Conservation (phyloP, 30 jellyfish, hydroid and myxozoan genomes). For the Pelagia noctiluca region DNA sequence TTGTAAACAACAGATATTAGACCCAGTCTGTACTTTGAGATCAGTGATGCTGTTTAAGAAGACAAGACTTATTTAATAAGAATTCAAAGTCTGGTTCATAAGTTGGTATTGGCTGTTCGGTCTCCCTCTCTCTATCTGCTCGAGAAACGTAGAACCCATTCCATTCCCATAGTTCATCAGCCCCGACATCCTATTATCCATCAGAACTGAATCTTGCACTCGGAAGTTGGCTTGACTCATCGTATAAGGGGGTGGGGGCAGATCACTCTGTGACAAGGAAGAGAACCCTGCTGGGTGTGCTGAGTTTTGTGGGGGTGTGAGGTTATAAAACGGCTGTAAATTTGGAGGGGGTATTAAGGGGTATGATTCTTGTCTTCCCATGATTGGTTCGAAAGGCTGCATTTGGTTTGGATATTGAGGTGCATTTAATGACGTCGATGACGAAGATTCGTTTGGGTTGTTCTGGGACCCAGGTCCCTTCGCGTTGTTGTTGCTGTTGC, state of each 20-base stretch:
- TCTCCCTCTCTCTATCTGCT: conserved; percentile 70
- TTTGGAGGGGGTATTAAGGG: conserved; percentile 79
- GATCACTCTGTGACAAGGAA: conserved; percentile 57
- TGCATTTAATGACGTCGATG: too few relatives aligned
- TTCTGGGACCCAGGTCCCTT: too few relatives aligned
- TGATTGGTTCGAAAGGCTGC: conserved; percentile 61
- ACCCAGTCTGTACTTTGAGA: too few relatives aligned
- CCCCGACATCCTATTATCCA: conserved; percentile 56
- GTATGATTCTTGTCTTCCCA: conserved; percentile 40
- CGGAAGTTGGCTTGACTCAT: conserved; percentile 44
- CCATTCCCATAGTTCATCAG: conserved; percentile 49
- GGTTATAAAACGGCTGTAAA: conserved; percentile 70
- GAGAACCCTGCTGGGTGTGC: conserved; percentile 27
- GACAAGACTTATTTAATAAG: conserved; percentile 37
- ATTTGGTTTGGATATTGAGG: conserved; percentile 45
- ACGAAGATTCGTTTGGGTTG: too few relatives aligned
- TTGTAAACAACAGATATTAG: too few relatives aligned
- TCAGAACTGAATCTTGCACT: conserved; percentile 37
- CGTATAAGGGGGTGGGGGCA: conserved; percentile 73
- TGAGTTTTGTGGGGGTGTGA: conserved; percentile 66
- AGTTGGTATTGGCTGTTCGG: conserved; percentile 70
- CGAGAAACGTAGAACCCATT: conserved; percentile 52
- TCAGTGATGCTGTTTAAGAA: too few relatives aligned
- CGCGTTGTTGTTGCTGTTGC: too few relatives aligned
- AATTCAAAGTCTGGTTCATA: conserved; percentile 77